Percentiles rank a stretch among this genome's conserved stretches.
phyloP scores from a whole-genome alignment of 2,797 vertebrate genomes.

The Mus spretus region DNA sequence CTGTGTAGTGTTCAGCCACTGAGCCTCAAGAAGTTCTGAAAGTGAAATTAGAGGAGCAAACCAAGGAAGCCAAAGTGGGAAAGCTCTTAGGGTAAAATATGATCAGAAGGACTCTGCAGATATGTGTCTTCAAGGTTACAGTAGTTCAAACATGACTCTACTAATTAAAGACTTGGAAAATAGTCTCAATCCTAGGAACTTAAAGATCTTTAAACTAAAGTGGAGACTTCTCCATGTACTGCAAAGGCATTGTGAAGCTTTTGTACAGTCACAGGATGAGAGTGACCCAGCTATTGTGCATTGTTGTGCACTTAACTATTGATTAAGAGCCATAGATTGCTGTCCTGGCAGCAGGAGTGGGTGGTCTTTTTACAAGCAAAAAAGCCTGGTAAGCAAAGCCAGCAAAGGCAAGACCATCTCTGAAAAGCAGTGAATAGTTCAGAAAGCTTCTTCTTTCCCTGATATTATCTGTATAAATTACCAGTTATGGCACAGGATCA shows the following conservation, averaged over 20 bases:
- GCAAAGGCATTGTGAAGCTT: slow-evolving; percentile 41
- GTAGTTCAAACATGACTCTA: slow-evolving; percentile 65
- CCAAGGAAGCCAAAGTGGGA: slow-evolving; percentile 58
- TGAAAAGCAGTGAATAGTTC: slow-evolving; percentile 40
- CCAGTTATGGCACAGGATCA: slow-evolving; percentile 53
- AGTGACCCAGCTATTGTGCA: slow-evolving; percentile 65
- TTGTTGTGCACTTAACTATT: slow-evolving; percentile 31
- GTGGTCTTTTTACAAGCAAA: slow-evolving; percentile 66
- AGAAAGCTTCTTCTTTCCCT: slow-evolving; percentile 25
- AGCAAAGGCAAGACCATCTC: slow-evolving; percentile 12
- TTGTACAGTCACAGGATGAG: slow-evolving; percentile 42
- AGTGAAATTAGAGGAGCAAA: slow-evolving; percentile 77
- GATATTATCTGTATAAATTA: slow-evolving; percentile 66
- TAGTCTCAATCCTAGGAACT: slow-evolving; percentile 62
- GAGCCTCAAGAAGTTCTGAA: slow-evolving; percentile 69
- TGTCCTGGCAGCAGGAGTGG: neutral
- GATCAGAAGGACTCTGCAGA: slow-evolving; percentile 46
- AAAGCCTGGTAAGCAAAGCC: slow-evolving; percentile 62
- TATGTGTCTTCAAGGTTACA: slow-evolving; percentile 56
- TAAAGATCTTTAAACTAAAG: slow-evolving; percentile 68
- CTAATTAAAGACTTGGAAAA: slow-evolving; percentile 75
- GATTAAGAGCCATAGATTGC: slow-evolving; percentile 38
- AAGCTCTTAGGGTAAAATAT: slow-evolving; percentile 53
- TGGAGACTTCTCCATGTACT: slow-evolving; percentile 15
- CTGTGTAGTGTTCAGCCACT: slow-evolving; percentile 56